These are phyloP conservation scores for Forbesichthys agassizii DNA, from an alignment of 2,113 vertebrate genomes.

Conservation along the genomic window DNA sequence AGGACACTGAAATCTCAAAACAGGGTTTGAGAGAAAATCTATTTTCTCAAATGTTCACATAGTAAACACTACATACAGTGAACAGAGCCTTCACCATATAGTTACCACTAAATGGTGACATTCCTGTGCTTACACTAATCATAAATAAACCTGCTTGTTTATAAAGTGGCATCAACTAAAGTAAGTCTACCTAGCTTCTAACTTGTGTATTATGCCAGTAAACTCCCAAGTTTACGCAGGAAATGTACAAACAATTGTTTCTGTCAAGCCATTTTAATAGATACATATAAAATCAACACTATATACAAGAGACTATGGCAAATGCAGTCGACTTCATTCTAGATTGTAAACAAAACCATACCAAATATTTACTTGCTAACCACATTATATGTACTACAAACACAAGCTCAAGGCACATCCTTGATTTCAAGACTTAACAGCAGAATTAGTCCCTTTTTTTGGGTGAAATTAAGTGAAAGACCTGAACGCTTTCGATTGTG, in stretches of 20 bases:
- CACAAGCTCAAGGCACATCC: conserved; percentile 72
- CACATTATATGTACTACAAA: conserved; percentile 54
- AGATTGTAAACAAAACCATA: conserved; percentile 70
- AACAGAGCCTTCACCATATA: not conserved
- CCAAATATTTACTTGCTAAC: conserved; percentile 48
- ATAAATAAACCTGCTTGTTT: not conserved
- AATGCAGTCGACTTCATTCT: conserved; percentile 50
- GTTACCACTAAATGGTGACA: not conserved
- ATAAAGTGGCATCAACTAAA: not conserved
- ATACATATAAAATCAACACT: conserved; percentile 69
- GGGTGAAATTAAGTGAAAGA: conserved; percentile 12
- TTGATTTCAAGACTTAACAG: conserved; percentile 52
- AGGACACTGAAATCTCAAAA: conserved; percentile 5
- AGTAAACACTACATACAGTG: not conserved
- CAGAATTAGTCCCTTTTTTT: conserved; percentile 40
- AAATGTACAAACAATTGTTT: conserved; percentile 13
- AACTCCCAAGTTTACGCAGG: not conserved
- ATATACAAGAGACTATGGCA: conserved; percentile 66
- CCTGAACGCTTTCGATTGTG: conserved; percentile 33
- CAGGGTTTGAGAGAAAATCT: not conserved
- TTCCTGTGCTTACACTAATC: not conserved
- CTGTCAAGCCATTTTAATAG: conserved; percentile 67
- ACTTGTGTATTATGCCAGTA: not conserved
- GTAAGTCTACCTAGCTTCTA: not conserved
- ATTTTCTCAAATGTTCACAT: not conserved